Conservation (phyloP, 2,888 invertebrate genomes). For the Pristionchus fissidentatus region DNA sequence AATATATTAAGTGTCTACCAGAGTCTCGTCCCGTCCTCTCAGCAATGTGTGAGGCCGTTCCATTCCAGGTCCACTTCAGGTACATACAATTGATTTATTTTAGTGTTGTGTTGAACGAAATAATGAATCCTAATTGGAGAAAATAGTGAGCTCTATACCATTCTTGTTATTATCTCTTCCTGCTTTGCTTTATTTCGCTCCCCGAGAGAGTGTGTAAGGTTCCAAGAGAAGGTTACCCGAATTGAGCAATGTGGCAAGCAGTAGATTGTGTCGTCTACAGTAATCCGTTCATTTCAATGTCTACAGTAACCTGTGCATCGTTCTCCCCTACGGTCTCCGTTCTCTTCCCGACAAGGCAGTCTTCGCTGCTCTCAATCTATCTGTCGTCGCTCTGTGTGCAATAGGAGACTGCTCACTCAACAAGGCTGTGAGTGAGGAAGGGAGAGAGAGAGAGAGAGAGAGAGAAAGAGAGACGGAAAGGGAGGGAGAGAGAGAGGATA, state of each 20-base stretch:
- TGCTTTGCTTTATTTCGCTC: not conserved
- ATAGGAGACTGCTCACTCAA: not conserved
- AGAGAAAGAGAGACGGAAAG: not conserved
- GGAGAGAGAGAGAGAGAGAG: not conserved
- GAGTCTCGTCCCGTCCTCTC: constrained; percentile 43
- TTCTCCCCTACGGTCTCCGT: constrained; percentile 25
- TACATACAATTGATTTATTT: not conserved
- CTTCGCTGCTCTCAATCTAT: constrained; percentile 38
- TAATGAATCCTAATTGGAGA: too few species aligned
- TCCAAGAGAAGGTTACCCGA: too few species aligned
- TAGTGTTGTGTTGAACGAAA: too few species aligned
- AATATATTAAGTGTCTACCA: constrained; percentile 26
- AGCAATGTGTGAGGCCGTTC: constrained; percentile 8
- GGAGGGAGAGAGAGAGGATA: not conserved
- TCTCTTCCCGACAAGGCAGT: constrained; percentile 27
- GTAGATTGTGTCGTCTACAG: too few species aligned
- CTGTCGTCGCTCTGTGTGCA: constrained; percentile 12
- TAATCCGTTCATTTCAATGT: not conserved
- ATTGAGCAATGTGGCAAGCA: too few species aligned
- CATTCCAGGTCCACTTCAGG: constrained; percentile 13
- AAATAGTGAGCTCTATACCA: too few species aligned
- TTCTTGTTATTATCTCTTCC: not conserved
- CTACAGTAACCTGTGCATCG: constrained; percentile 10
- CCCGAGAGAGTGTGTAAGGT: too few species aligned
- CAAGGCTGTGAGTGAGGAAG: not conserved